Base-by-base conservation (phyloP, 1,140 invertebrate genomes). In the Acromyrmex heyeri region DNA sequence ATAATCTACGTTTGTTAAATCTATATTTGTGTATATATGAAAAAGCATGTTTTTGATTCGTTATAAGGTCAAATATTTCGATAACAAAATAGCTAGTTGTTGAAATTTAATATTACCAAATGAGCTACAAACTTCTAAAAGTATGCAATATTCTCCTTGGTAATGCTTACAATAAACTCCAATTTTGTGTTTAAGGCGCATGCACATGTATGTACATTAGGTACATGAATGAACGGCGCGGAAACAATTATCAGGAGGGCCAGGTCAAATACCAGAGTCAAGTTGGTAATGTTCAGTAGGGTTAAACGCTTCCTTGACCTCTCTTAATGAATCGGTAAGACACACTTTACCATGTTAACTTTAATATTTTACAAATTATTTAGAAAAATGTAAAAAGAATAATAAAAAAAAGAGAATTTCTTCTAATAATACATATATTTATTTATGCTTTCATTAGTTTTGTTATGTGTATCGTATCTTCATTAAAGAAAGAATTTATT, bases 291-390 rank as follows among this genome's bases (percentile, higher is more conserved):
- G 83, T 85, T 76, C 78, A 62, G 81, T 86, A 81, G 91, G 94
- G 93, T 94, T 93, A 94, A 94, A 90, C 82, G 92, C 86, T 88
- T 87, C 89, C 86, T 89, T 93, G 93, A 94, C 93, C 93, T 89
- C 86, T 87, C 69, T 78, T 86, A 91, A 89, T 83, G 18, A 91
- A 88, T 90, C 86, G 48, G 73, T 50, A 90, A 69, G 86, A 86
- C 70, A 88, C 65, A 90, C 70, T 89, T 87, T 86, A 44, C 64
- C 86, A 89, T 87, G 16, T 78, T 62, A 38, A 21, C n/a, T 76
- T 85, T 73, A 61, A 64, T 21, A 30, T 55, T 73, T 82, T 12
- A 44, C 30, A 62, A 79, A 83, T 62, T 62, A 38, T 75, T 65
- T 62, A 16, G 10, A 53, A 2, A n/a, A 14, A 8, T 30, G 16